A percentile compares a stretch with the other conserved stretches of the same genome.
Evolutionary conservation across 2,113 vertebrate species (phyloP).

Genomic region (Apaloderma vittatum): DNA sequence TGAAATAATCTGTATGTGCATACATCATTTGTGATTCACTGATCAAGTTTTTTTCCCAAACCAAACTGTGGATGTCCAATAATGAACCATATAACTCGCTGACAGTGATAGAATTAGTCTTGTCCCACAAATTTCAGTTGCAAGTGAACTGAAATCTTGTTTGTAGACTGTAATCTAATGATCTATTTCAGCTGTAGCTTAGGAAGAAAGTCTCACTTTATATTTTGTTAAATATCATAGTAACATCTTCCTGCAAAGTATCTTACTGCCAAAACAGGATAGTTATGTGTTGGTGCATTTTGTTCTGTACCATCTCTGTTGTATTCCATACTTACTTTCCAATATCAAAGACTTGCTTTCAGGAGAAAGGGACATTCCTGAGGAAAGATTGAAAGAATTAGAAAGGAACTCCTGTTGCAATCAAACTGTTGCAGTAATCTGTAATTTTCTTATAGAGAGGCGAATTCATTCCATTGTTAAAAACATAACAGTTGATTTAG

Average conservation of each 20-base stretch:
- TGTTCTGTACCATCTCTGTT: background rate
- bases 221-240: constrained; percentile 38
- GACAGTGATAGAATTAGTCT: background rate
- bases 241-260: constrained; percentile 44
- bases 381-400: background rate
- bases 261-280: constrained; percentile 1
- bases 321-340: background rate
- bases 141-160: background rate
- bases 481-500: background rate
- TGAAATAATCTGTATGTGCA: background rate
- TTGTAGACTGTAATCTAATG: background rate
- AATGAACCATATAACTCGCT: background rate
- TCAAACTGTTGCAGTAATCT: background rate
- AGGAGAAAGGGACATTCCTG: background rate
- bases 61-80: background rate
- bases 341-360: background rate
- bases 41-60: background rate
- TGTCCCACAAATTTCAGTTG: background rate
- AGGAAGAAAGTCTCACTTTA: background rate
- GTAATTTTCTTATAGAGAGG: background rate
- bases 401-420: background rate
- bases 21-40: background rate
- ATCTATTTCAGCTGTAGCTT: background rate
- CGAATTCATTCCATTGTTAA: background rate
- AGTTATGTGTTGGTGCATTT: background rate